Evolutionary conservation across 2,113 vertebrate species (phyloP).

Genomic region (Galeopterus variegatus): DNA sequence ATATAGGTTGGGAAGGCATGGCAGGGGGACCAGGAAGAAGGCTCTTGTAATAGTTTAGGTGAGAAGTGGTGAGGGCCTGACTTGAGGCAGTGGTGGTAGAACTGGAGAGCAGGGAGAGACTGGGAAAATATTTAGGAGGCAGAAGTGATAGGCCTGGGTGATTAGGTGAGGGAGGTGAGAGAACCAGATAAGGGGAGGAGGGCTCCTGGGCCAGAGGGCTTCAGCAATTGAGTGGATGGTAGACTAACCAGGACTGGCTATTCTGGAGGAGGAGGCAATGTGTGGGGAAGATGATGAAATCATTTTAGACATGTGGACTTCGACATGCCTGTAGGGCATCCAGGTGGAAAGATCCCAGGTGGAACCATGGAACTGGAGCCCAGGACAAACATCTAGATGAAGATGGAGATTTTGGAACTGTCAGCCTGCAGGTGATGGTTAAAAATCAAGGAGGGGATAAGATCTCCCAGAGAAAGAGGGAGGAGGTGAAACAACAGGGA

Average conservation of each 20-base stretch:
- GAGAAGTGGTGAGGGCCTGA: neutral
- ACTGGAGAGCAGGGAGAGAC: neutral
- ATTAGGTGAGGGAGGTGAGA: neutral
- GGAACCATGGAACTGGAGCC: neutral
- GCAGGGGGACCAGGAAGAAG: neutral
- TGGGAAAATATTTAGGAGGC: neutral
- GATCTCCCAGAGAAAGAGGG: neutral
- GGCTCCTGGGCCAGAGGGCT: neutral
- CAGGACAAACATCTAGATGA: neutral
- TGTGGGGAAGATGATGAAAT: neutral
- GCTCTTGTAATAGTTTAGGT: neutral
- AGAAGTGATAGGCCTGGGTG: neutral
- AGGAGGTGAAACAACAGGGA: neutral
- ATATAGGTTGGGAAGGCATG: neutral
- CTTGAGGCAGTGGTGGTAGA: neutral
- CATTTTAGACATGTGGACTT: neutral
- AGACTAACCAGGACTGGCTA: neutral
- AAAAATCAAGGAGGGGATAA: neutral
- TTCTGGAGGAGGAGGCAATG: constrained; percentile 8
- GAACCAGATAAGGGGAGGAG: neutral
- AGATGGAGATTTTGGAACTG: neutral
- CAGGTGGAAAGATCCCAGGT: neutral
- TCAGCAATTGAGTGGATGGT: neutral
- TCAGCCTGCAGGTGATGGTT: neutral
- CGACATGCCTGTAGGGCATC: neutral